Evolutionary conservation across 23 tunicate species (phyloP).

Genomic region (Corella eumyota): DNA sequence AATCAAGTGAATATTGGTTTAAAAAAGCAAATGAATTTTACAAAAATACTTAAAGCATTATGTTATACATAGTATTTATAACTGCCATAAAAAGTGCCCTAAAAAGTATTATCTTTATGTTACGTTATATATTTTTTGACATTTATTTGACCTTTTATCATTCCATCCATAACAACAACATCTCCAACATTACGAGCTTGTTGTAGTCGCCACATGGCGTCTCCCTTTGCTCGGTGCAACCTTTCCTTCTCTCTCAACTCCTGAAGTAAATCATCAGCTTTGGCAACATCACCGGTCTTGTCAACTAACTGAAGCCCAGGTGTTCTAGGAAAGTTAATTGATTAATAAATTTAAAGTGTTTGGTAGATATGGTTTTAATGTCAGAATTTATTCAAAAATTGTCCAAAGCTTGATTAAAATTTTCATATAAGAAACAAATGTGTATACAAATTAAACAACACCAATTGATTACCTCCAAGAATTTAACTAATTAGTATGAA

Average conservation of each 20-base stretch:
- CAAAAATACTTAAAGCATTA: neutral
- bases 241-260: slow-evolving; percentile 46
- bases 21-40: too few relatives aligned
- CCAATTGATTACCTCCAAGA: too few relatives aligned
- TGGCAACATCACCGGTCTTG: slow-evolving; percentile 58
- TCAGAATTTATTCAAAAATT: too few relatives aligned
- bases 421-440: too few relatives aligned
- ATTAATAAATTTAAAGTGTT: too few relatives aligned
- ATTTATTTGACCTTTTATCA: slow-evolving; percentile 41
- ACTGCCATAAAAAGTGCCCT: too few relatives aligned
- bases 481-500: too few relatives aligned
- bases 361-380: too few relatives aligned
- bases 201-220: slow-evolving; percentile 61
- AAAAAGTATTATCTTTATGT: too few relatives aligned
- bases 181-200: slow-evolving; percentile 43
- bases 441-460: too few relatives aligned
- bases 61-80: neutral
- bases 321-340: slow-evolving; percentile 17
- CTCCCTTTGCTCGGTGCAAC: slow-evolving; percentile 37
- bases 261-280: slow-evolving; percentile 44
- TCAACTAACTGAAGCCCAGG: slow-evolving; percentile 55
- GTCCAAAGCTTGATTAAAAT: too few relatives aligned
- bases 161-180: slow-evolving; percentile 39
- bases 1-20: neutral
- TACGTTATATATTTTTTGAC: too few relatives aligned